Evolutionary conservation across 2,113 vertebrate genomes (phyloP).

Genomic region (Apaloderma vittatum): DNA sequence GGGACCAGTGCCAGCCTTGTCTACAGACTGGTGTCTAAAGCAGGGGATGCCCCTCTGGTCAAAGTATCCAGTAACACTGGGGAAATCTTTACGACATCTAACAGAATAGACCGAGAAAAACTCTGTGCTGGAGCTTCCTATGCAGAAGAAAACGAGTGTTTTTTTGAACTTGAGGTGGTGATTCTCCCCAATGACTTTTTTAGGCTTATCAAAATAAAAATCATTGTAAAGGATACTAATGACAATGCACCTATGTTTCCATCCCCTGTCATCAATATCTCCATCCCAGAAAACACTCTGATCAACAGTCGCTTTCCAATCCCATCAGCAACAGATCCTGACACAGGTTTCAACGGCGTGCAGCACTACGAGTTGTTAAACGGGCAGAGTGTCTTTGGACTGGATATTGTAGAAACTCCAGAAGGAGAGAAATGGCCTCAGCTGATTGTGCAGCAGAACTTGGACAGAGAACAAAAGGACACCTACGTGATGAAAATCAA

Average conservation of each 20-base stretch:
- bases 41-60: conserved; percentile 95
- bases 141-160: conserved; percentile 95
- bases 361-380: conserved; percentile 98
- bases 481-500: conserved; percentile 99
- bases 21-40: conserved; percentile 98
- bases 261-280: conserved; percentile 98
- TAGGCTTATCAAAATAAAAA: conserved; percentile 98
- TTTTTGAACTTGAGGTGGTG: conserved; percentile 99
- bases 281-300: conserved; percentile 98
- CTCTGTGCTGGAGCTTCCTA: conserved; percentile 92
- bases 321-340: conserved; percentile 97
- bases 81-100: conserved; percentile 97
- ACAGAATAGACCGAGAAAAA: conserved; percentile 96
- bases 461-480: conserved; percentile 98
- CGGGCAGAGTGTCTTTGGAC: conserved; percentile 94
- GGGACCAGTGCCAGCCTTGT: conserved; percentile 94
- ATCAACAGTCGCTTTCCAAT: conserved; percentile 98
- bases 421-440: conserved; percentile 99
- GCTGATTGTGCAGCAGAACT: conserved; percentile 97
- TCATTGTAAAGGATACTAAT: conserved; percentile 98
- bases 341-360: conserved; percentile 97
- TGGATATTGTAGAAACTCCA: conserved; percentile 98
- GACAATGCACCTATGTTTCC: conserved; percentile 99
- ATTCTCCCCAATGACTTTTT: conserved; percentile 99
- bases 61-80: conserved; percentile 96